Evolutionary conservation across 2,888 invertebrate genomes (phyloP), one percentile per base, ranked within the genome.

Genomic region (Cataglyphis rosenhaueri): DNA sequence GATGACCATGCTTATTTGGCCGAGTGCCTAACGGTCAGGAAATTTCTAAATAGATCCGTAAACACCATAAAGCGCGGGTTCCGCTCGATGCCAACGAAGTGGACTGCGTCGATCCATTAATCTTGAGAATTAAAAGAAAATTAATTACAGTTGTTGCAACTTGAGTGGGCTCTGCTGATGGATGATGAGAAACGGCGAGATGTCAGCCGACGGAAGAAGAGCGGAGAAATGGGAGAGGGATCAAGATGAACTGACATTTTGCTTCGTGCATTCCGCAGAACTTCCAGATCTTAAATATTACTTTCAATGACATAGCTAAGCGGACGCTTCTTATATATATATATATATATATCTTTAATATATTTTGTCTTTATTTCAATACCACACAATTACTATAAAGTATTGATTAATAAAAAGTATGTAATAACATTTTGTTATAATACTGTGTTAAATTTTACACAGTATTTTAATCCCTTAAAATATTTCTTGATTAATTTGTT

Each of bases 71-170:
- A 85, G 61, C 62, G 82, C 65, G 68, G 85, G 75, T 82, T 83
- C 74, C 82, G 81, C 73, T 79, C 84, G 81, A 84, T 83, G 68
- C 66, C 64, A 73, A 59, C 76, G 52, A 79, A 83, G 81, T 81
- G 81, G 68, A 84, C 71, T 79, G 41, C 85, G 86, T 82, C 87
- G 89, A 92, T 92, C 91, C 92, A 93, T 93, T 93, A 92, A 92
- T 93, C 92, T 89, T 84, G 84, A 83, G 90, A 92, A 93, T 93
- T 92, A 93, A 93, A 93, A 92, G 92, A 92, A 93, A 93, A 93
- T 93, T 93, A 93, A 94, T 94, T 93, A 92, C 88, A 85, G 90
- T 89, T 89, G 88, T 88, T 90, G 87, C 88, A 87, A 88, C 91
- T 89, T 78, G 89, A 89, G 88, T 89, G 89, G 81, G 73, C 84